Base-by-base conservation (phyloP, 1,140 invertebrate genomes). In the Drosophila equinoxialis region DNA sequence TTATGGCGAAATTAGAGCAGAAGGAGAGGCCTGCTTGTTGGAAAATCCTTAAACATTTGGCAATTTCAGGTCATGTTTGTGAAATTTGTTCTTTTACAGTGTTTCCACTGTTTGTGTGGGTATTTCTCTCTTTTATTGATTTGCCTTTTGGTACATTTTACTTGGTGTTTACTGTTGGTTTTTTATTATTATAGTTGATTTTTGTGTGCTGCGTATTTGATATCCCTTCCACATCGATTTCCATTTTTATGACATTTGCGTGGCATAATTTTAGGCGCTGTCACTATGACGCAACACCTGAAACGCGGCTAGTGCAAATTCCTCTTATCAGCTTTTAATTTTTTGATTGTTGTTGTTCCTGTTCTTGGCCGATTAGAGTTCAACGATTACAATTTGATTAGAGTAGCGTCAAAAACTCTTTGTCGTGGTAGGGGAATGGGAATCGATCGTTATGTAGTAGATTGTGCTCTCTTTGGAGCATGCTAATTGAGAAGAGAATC, bases 1-100 rank as follows among this genome's bases (percentile, higher is more conserved):
- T 86, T 80, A 86, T 86, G 84, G 66, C 70, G 79, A 86, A 86
- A 86, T 86, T 86, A 87, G 83, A 71, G 68, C 75, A 86, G 72
- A 51, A 57, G 63, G 63, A 70, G 30, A 42, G 61, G 30, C 33
- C 30, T 58, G 42, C 45, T 20, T 48, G 45, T 45, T 37, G 66
- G 57, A 73, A 74, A 66, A 58, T 65, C 41, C 70, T 66, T 66
- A 64, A 30, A 65, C 75, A 58, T 51, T 63, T 55, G 62, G 55
- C 74, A 74, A 77, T 76, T 62, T 23, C 67, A 35, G 48, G 48
- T 59, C 45, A 71, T 77, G 70, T 80, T 83, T 76, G 72, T 69
- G 63, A 83, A 76, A 82, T 82, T 30, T 30, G 6, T 30, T 30
- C 5, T 30, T 30, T 30, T 6, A 30, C 30, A 30, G 30, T 30